Percentiles rank a stretch among this genome's conserved stretches.
Conservation (phyloP, 1,140 invertebrate genomes). For the Drosophila lowei region DNA sequence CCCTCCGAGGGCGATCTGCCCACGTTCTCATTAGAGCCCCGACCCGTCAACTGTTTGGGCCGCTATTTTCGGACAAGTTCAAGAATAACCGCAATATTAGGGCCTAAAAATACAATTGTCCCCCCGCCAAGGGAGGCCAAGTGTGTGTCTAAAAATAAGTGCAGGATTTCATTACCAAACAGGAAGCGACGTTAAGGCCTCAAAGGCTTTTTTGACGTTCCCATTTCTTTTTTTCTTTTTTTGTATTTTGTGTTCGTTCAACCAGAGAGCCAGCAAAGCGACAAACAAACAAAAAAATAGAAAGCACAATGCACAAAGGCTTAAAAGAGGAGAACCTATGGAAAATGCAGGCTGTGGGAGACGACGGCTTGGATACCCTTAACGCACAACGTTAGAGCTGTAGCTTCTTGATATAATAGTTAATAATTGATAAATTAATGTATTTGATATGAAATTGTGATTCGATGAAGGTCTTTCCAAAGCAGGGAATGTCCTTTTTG, state of each 20-base stretch:
- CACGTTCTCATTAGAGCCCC: slow-evolving; percentile 11
- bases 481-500: too few relatives aligned
- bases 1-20: too few relatives aligned
- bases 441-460: too few relatives aligned
- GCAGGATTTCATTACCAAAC: slow-evolving; percentile 16
- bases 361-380: too few relatives aligned
- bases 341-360: too few relatives aligned
- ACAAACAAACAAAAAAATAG: slow-evolving; percentile 44
- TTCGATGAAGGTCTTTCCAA: too few relatives aligned
- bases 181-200: background rate
- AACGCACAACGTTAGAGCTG: too few relatives aligned
- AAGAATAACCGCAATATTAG: slow-evolving; percentile 19
- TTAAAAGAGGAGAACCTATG: too few relatives aligned
- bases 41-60: slow-evolving; percentile 6
- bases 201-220: slow-evolving; percentile 9
- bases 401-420: too few relatives aligned
- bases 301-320: slow-evolving; percentile 48
- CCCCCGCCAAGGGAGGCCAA: background rate
- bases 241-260: slow-evolving; percentile 34
- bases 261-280: slow-evolving; percentile 36
- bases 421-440: too few relatives aligned
- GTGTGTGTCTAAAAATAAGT: slow-evolving; percentile 24
- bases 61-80: slow-evolving; percentile 33
- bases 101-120: slow-evolving; percentile 29
- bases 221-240: slow-evolving; percentile 5